Base-by-base conservation (phyloP, 2,113 vertebrate species). In the Muntiacus muntjak region DNA sequence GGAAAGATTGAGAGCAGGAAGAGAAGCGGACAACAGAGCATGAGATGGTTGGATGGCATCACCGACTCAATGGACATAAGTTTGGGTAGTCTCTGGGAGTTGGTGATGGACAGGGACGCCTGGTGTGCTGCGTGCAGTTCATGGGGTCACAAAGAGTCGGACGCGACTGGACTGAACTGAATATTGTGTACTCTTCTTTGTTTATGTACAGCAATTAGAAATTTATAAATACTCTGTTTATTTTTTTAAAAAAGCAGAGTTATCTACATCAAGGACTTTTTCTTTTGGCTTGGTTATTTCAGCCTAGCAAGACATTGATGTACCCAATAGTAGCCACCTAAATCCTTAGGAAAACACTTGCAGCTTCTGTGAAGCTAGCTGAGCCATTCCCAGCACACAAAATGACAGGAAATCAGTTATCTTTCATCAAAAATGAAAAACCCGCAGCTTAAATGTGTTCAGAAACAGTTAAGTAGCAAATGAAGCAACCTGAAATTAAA, bases 401-500 rank as follows among this genome's bases (percentile, higher is more conserved):
- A 88, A 81, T 71, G 58, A 87, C 14, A 79, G 43, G 54, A 91
- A 78, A 60, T 25, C 76, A n/a, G 64, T 89, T 71, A 47, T 30
- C 23, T 60, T 87, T 92, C 26, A n/a, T 78, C 60, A 95, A 5
- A 79, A 33, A 4, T 83, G 55, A 45, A 87, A 90, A 93, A 57
- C 58, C 52, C 17, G 43, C 12, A 60, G 64, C 50, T 87, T 71
- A 92, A 54, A 26, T 94, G 15, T 94, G 19, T 87, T 84, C 3
- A 62, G 67, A 62, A 96, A 60, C 85, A 74, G 45, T 78, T 83
- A 71, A 93, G 47, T 81, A 58, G 54, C 50, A 62, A 87, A 67
- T 87, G 15, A 90, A 92, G 30, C 28, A 89, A 89, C 67, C 47
- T 79, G 15, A 97, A 64, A 45, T 83, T 64, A 64, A 97, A 94